A percentile compares a stretch with the other conserved stretches of the same genome.
Evolutionary conservation across 2,797 vertebrate species (phyloP).

Genomic region (Phaenicophaeus curvirostris): DNA sequence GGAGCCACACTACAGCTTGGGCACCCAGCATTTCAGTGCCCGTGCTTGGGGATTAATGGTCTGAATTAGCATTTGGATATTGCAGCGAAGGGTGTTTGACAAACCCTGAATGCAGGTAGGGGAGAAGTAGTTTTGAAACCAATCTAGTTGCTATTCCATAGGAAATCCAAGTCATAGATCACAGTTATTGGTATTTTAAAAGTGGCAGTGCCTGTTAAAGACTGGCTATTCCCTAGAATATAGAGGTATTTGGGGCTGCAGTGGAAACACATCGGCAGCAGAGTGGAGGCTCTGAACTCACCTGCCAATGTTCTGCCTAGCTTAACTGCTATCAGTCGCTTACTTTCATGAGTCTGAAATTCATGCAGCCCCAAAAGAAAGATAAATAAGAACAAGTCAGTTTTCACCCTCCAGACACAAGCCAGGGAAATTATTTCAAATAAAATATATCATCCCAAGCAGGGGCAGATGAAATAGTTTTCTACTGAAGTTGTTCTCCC

Average conservation of each 20-base stretch:
- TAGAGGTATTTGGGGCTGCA: not conserved
- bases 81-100: not conserved
- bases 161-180: constrained; percentile 60
- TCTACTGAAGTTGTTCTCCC: constrained; percentile 62
- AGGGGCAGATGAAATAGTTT: constrained; percentile 73
- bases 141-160: constrained; percentile 34
- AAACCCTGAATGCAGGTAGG: not conserved
- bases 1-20: accelerated
- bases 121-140: constrained; percentile 40
- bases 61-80: not conserved
- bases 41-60: not conserved
- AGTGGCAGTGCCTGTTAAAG: constrained; percentile 41
- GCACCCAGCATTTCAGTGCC: not conserved
- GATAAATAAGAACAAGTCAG: constrained; percentile 78
- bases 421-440: constrained; percentile 75
- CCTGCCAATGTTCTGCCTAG: constrained; percentile 54
- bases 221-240: constrained; percentile 31
- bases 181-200: constrained; percentile 51
- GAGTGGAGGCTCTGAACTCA: constrained; percentile 36
- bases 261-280: not conserved
- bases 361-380: constrained; percentile 74
- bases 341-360: constrained; percentile 76
- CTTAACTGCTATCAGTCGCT: constrained; percentile 72
- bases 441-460: constrained; percentile 78
- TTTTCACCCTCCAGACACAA: constrained; percentile 77